Base-by-base conservation (phyloP, 1,140 invertebrate species). In the Bombus waltoni region DNA sequence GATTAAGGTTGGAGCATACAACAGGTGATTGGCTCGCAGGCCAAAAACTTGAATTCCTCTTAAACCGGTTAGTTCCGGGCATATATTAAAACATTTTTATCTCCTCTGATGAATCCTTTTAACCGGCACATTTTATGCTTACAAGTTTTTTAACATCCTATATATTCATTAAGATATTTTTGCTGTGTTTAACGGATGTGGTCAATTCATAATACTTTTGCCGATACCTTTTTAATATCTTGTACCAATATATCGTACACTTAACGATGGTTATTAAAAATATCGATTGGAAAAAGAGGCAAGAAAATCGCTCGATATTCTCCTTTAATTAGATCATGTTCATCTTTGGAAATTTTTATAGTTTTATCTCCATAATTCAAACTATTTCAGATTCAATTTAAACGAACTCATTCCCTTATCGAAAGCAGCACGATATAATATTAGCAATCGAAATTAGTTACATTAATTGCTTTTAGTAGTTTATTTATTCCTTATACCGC, bases 21-120 rank as follows among this genome's bases (percentile, higher is more conserved):
- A 74, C 72, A 47, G 72, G 40, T 74, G 70, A 72, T 72, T 72
- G 73, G n/a, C 79, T 42, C 25, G 68, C 38, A 38, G 47, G 47
- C 35, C 79, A 42, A 71, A 81, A 81, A 59, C 68, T 40, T n/a
- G 79, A 81, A 72, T 59, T n/a, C 40, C 79, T 42, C 1, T n/a
- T n/a, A 40, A 81, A 81, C 79, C 79, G 79, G 79, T 81, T 81
- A n/a, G 47, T 81, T 73, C 79, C 79, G 66, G 68, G 25, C 47
- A 42, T 42, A 25, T 22, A 71, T 81, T 81, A 40, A 38, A 71
- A 72, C 53, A 72, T 59, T 81, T 72, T 71, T 81, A n/a, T 72
- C 8, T n/a, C 15, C 38, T 25, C 28, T 22, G 38, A 42, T 59
- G 38, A 81, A 59, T 71, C 53, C 68, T 32, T 73, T 72, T 53